phyloP scores from a whole-genome alignment of 2,888 invertebrate genomes.

The Cataglyphis cursor region DNA sequence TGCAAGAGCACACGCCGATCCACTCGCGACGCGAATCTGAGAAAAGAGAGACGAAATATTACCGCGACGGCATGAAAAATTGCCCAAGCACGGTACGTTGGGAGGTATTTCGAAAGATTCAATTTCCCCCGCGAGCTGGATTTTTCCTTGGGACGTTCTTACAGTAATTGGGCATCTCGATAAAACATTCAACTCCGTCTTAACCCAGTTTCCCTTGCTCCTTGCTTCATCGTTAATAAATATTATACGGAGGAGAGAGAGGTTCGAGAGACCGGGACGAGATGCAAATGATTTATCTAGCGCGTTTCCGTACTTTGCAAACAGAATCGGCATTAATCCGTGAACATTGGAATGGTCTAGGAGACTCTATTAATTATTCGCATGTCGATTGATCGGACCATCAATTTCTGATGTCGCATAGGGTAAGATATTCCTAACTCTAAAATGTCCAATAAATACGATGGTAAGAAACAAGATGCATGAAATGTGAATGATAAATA shows the following conservation, averaged over 20 bases:
- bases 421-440: not conserved
- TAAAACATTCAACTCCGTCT: constrained; percentile 65
- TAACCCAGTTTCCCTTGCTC: constrained; percentile 47
- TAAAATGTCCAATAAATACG: not conserved
- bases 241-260: constrained; percentile 32
- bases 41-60: constrained; percentile 56
- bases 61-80: constrained; percentile 48
- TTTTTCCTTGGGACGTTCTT: constrained; percentile 68
- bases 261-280: not conserved
- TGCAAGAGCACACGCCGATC: constrained; percentile 36
- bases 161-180: constrained; percentile 72
- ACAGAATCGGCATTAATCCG: constrained; percentile 30
- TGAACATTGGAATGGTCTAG: not conserved
- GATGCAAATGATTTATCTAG: constrained; percentile 45
- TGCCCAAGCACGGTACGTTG: constrained; percentile 27
- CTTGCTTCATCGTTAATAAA: constrained; percentile 49
- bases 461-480: not conserved
- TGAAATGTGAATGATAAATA: not conserved
- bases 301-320: constrained; percentile 38
- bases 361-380: constrained; percentile 32
- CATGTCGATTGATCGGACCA: constrained; percentile 15
- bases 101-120: constrained; percentile 49
- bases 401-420: constrained; percentile 13
- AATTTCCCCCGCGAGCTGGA: constrained; percentile 52
- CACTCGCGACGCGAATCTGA: constrained; percentile 53